Base-by-base conservation (phyloP, 2,888 invertebrate species). In the Sepioteuthis lessoniana region DNA sequence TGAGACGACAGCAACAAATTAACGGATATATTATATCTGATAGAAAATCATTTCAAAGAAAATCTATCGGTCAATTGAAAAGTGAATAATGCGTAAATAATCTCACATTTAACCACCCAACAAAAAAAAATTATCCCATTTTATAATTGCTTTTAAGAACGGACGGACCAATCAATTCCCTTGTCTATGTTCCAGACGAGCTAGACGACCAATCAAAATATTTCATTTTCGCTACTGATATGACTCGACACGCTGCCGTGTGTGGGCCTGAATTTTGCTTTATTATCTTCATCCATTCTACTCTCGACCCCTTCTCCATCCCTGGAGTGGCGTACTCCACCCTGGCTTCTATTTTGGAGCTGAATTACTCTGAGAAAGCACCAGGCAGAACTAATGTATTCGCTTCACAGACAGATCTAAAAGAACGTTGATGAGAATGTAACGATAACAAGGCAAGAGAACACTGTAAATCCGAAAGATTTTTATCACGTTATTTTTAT, bases 381-480 rank as follows among this genome's bases (percentile, higher is more conserved):
- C n/a, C n/a, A n/a, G 19, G n/a, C n/a, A 76, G n/a, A n/a, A 76
- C 76, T 76, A 76, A 76, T 76, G 76, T 76, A 76, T 76, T 76
- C 25, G n/a, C n/a, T 76, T 10, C n/a, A 76, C 10, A 76, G 16
- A 35, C n/a, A n/a, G 76, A 76, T 76, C 76, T n/a, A n/a, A n/a
- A n/a, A 13, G 1, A 76, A 76, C 76, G 76, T n/a, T n/a, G 10
- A n/a, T 76, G 76, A n/a, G 16, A 76, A 76, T 76, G 76, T n/a
- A 35, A n/a, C 4, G n/a, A 76, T 76, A 76, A n/a, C 16, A 35
- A 76, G 76, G 16, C n/a, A 16, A 35, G n/a, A 76, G n/a, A 76
- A 76, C n/a, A n/a, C n/a, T n/a, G n/a, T n/a, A 76, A 76, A 76
- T n/a, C n/a, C 76, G n/a, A 76, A 35, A 76, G 16, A 76, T n/a